Percentiles rank a stretch among this genome's conserved stretches.
Evolutionary conservation across 1,140 invertebrate genomes (phyloP).

Genomic region (Chironomus tepperi): DNA sequence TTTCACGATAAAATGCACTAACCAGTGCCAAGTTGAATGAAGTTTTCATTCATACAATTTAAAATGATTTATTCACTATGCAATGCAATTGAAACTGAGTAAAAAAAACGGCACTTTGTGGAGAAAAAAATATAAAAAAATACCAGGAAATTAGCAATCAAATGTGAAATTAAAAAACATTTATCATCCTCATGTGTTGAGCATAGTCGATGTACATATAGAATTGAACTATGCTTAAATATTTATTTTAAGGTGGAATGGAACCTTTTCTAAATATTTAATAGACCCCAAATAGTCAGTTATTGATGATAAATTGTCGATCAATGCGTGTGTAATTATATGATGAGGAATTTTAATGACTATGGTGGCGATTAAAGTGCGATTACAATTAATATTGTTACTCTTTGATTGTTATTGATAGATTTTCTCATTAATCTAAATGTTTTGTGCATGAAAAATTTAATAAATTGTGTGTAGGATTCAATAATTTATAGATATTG

Average conservation of each 20-base stretch:
- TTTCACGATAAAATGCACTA: neutral
- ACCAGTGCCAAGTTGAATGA: neutral
- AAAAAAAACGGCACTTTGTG: slow-evolving; percentile 9
- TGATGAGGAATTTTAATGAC: too few relatives aligned
- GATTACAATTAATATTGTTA: too few relatives aligned
- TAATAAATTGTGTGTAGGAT: too few relatives aligned
- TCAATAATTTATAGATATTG: too few relatives aligned
- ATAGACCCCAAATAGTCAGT: neutral
- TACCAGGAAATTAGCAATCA: slow-evolving; percentile 17
- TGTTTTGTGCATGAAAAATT: too few relatives aligned
- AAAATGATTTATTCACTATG: slow-evolving; percentile 17
- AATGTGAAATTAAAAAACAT: slow-evolving; percentile 22
- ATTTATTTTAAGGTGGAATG: neutral
- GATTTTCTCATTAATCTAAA: too few relatives aligned
- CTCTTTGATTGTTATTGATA: too few relatives aligned
- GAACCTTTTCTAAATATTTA: neutral
- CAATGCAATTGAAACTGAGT: slow-evolving; percentile 8
- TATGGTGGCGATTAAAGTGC: too few relatives aligned
- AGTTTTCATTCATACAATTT: slow-evolving; percentile 22
- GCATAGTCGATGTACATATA: neutral
- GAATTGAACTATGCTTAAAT: neutral
- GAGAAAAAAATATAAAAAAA: neutral
- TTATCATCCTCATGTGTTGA: neutral
- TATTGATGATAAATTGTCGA: neutral
- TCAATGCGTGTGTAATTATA: neutral